Percentiles rank a stretch among this genome's conserved stretches.
Evolutionary conservation across 2,888 invertebrate species (phyloP).

Genomic region (Minunthozetes semirufus): DNA sequence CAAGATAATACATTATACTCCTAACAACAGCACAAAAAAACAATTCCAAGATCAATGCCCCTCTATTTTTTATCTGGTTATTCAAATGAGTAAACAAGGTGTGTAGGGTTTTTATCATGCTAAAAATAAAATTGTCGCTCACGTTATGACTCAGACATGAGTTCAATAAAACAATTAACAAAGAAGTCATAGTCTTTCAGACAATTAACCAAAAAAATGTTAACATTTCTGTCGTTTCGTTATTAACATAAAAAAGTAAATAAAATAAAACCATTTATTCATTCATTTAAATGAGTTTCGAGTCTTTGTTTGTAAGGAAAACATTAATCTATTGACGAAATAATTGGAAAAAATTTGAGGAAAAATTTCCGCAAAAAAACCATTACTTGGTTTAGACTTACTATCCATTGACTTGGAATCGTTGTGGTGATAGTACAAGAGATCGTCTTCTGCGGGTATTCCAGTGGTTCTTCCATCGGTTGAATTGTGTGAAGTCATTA

Average conservation of each 20-base stretch:
- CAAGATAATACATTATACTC: too few relatives aligned
- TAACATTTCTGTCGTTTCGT: neutral
- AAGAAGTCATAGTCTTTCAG: neutral
- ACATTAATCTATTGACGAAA: neutral
- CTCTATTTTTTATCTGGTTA: too few relatives aligned
- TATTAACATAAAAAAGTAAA: neutral
- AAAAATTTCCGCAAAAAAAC: neutral
- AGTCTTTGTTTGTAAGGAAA: neutral
- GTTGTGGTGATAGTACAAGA: neutral
- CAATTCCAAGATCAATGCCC: too few relatives aligned
- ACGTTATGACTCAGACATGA: neutral
- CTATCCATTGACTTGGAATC: constrained; percentile 1
- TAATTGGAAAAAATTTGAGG: neutral
- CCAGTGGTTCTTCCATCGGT: neutral
- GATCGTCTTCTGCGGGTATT: neutral
- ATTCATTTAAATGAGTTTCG: neutral
- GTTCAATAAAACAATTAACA: neutral
- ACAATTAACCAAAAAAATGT: neutral
- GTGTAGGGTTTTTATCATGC: neutral
- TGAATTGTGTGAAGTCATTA: constrained; percentile 1
- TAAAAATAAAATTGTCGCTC: neutral
- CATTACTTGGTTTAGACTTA: neutral
- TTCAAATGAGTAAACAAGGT: neutral
- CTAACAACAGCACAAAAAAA: too few relatives aligned
- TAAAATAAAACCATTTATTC: neutral